A percentile compares a stretch with the other conserved stretches of the same genome.
phyloP scores from a whole-genome alignment of 2,888 invertebrate genomes.

The Cephalotes varians region DNA sequence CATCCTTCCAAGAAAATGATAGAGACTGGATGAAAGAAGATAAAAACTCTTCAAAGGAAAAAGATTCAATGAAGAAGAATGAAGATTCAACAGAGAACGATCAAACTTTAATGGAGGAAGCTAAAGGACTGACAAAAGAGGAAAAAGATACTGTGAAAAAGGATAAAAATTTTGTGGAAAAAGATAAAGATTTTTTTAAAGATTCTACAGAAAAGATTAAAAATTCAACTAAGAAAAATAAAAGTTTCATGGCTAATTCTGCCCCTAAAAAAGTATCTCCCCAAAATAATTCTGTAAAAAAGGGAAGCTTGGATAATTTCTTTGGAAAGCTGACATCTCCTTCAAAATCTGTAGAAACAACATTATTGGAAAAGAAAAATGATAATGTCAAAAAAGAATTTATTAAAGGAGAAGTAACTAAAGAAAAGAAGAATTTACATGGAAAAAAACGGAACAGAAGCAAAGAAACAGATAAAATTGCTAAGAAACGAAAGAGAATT shows the following conservation, averaged over 20 bases:
- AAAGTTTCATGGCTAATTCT: neutral
- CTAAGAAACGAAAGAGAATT: conserved; percentile 81
- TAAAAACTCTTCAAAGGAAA: neutral
- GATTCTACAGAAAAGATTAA: conserved; percentile 4
- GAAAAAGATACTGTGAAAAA: neutral
- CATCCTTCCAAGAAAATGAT: conserved; percentile 5
- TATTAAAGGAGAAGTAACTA: conserved; percentile 31
- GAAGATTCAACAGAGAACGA: neutral
- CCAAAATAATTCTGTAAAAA: conserved; percentile 33
- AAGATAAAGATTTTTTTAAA: neutral
- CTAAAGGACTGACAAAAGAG: conserved; percentile 1
- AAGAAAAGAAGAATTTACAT: conserved; percentile 62
- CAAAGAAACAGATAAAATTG: conserved; percentile 53
- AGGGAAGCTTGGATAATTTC: conserved; percentile 50
- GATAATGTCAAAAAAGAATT: conserved; percentile 15
- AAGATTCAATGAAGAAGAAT: neutral
- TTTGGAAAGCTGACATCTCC: conserved; percentile 38
- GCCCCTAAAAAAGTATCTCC: conserved; percentile 23
- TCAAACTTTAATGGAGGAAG: neutral
- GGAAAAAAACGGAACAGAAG: conserved; percentile 79
- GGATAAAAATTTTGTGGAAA: neutral
- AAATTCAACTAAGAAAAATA: neutral
- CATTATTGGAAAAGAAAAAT: conserved; percentile 21
- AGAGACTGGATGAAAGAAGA: neutral
- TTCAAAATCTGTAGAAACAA: conserved; percentile 24